A percentile compares a stretch with the other conserved stretches of the same genome.
phyloP scores from a whole-genome alignment of 2,797 vertebrate genomes.

The Pipistrellus nathusii region DNA sequence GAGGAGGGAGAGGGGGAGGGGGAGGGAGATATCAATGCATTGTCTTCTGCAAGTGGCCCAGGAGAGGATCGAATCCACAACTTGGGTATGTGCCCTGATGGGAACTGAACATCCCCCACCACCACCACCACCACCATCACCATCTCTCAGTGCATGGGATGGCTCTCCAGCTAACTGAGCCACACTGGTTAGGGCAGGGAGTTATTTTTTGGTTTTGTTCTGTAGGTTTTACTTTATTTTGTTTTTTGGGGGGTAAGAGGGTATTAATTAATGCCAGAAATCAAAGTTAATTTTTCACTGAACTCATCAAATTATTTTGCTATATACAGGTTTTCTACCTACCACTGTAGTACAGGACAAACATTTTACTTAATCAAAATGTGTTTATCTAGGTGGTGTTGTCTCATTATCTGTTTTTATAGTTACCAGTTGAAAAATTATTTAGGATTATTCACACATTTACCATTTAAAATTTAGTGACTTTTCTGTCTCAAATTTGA shows the following conservation, averaged over 20 bases:
- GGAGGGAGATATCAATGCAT: neutral
- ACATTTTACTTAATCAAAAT: slow-evolving; percentile 29
- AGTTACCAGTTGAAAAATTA: slow-evolving; percentile 27
- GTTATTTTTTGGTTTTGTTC: slow-evolving; percentile 1
- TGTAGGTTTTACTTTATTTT: neutral
- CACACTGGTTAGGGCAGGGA: neutral
- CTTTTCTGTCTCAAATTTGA: slow-evolving; percentile 49
- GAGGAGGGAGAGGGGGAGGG: too few species aligned
- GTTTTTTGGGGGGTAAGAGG: neutral
- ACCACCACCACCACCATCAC: too few species aligned
- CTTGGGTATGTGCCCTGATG: neutral
- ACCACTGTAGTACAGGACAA: neutral
- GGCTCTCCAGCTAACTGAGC: neutral
- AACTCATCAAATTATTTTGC: slow-evolving; percentile 35
- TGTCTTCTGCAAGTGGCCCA: neutral
- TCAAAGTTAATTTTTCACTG: neutral
- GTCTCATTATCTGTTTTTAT: neutral
- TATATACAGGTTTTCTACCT: neutral
- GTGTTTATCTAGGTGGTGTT: neutral
- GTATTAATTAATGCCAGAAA: slow-evolving; percentile 45
- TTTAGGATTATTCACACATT: slow-evolving; percentile 38
- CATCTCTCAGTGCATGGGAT: neutral
- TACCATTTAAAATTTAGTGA: neutral
- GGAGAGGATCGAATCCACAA: neutral
- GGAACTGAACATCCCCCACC: neutral